phyloP scores from a whole-genome alignment of 2,113 vertebrate genomes.

The Sakesphorus luctuosus region DNA sequence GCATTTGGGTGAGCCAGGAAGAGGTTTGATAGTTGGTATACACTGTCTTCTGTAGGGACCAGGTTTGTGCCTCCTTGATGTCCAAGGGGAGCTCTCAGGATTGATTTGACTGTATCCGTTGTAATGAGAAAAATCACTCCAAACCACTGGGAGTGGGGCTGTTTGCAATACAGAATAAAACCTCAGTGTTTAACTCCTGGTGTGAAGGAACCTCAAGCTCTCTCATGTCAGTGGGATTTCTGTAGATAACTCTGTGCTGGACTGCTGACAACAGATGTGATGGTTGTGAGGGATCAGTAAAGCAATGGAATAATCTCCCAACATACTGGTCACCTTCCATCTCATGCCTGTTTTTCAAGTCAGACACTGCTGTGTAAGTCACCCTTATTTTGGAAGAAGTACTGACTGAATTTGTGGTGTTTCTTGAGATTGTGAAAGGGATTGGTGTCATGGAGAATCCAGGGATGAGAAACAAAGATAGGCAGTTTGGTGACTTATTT shows the following conservation, averaged over 20 bases:
- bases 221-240: fast-evolving
- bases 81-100: background rate
- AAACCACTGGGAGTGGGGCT: background rate
- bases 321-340: background rate
- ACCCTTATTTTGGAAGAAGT: background rate
- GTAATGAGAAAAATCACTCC: background rate
- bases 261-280: background rate
- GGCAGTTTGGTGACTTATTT: background rate
- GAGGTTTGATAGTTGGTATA: background rate
- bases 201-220: background rate
- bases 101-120: background rate
- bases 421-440: background rate
- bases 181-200: background rate
- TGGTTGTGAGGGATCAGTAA: background rate
- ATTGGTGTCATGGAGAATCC: background rate
- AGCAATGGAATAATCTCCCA: background rate
- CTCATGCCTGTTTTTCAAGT: background rate
- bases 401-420: background rate
- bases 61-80: background rate
- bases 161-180: background rate
- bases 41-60: background rate
- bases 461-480: background rate
- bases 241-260: fast-evolving
- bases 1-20: background rate
- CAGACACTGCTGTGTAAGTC: background rate